phyloP scores from a whole-genome alignment of 2,888 invertebrate species.

The Standfussiana lucernea region DNA sequence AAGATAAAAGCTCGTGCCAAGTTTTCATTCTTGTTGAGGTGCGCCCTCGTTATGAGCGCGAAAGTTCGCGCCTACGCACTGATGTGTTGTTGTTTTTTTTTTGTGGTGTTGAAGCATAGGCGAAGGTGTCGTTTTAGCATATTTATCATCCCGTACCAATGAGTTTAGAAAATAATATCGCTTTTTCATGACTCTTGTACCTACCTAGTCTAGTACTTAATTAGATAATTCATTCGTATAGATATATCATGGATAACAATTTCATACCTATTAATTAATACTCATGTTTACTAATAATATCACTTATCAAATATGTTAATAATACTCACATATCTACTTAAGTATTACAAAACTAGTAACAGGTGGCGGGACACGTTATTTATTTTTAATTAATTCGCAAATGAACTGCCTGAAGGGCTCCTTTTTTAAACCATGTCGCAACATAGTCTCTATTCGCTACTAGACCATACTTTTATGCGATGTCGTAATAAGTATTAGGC shows the following conservation, averaged over 20 bases:
- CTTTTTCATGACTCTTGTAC: not conserved
- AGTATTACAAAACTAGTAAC: constrained; percentile 22
- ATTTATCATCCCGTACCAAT: constrained; percentile 8
- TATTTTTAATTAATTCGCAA: constrained; percentile 41
- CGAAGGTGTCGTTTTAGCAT: constrained; percentile 4
- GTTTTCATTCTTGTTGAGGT: constrained; percentile 74
- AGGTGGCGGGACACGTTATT: constrained; percentile 19
- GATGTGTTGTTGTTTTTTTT: constrained; percentile 27
- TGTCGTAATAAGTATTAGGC: constrained; percentile 13
- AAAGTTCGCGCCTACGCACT: constrained; percentile 55
- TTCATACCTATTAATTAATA: not conserved
- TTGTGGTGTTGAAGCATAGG: not conserved
- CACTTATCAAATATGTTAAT: constrained; percentile 27
- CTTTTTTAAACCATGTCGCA: constrained; percentile 13
- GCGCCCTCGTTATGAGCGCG: constrained; percentile 61
- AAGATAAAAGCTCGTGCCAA: constrained; percentile 70
- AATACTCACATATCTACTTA: constrained; percentile 22
- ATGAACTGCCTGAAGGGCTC: constrained; percentile 38
- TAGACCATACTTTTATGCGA: constrained; percentile 40
- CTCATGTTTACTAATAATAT: constrained; percentile 13
- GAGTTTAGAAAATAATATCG: not conserved
- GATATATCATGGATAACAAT: not conserved
- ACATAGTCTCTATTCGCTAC: constrained; percentile 31
- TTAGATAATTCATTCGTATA: not conserved
- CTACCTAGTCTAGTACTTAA: not conserved